Evolutionary conservation across 2,113 vertebrate genomes (phyloP), one percentile per base, ranked within the genome.

Genomic region (Pteruthius melanotis): DNA sequence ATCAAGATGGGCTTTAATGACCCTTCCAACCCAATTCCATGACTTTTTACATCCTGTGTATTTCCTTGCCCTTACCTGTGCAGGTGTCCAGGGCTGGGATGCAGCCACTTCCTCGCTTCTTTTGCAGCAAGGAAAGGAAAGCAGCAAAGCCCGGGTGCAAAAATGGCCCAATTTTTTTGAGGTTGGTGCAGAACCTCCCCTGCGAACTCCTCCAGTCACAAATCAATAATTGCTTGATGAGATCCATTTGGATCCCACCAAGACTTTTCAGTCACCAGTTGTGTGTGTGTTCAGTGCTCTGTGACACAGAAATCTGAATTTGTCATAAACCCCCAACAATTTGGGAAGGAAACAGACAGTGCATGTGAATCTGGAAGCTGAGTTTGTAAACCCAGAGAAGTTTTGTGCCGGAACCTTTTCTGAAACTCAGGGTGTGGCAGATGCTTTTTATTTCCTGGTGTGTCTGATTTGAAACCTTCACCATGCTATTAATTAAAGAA

Each of bases 81-180:
- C 15, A 9, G n/a, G 47, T 71, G 63, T 42, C 53, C 59, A 7
- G 59, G 82, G n/a, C 59, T 65, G 33, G 2, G 3, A 1, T n/a
- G 21, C 28, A 60, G n/a, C 39, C 74, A 9, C 35, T 22, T 50
- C 26, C 63, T 40, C 37, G 60, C 19, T 47, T 15, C 44, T 33
- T 56, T 14, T 49, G 11, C 10, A n/a, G n/a, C n/a, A n/a, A n/a
- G n/a, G n/a, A n/a, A n/a, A n/a, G n/a, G n/a, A n/a, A n/a, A n/a
- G n/a, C 50, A 28, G 77, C 80, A 53, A 13, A 37, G 54, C 45
- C 39, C 0, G 4, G 40, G 20, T 35, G 40, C 59, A 35, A 6
- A n/a, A 26, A 2, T 5, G 10, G 16, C 45, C 2, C 10, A 1
- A 1, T 11, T 28, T 1, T 12, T 27, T 2, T n/a, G 47, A 15